Evolutionary conservation across 2,113 vertebrate species (phyloP).

Genomic region (Oenanthe oenanthe): DNA sequence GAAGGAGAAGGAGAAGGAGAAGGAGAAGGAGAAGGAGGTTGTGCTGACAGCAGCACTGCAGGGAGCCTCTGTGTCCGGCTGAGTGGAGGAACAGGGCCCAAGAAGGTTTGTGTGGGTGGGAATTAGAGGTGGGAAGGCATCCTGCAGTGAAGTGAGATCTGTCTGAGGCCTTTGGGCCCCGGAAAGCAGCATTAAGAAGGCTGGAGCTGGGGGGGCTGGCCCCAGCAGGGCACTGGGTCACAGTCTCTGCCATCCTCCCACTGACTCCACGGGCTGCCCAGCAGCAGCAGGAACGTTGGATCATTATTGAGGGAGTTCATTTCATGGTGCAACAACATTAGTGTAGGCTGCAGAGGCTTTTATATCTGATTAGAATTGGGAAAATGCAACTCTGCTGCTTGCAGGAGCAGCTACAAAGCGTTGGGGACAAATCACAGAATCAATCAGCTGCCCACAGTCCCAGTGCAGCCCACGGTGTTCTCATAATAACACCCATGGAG

Average conservation of each 20-base stretch:
- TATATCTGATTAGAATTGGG: not conserved
- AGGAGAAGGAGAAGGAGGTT: not conserved
- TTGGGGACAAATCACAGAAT: not conserved
- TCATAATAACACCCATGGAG: not conserved
- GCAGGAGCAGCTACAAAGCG: not conserved
- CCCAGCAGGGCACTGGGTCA: not conserved
- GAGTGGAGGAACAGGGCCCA: not conserved
- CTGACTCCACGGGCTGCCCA: fast-evolving
- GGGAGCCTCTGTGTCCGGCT: not conserved
- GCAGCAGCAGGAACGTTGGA: not conserved
- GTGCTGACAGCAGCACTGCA: not conserved
- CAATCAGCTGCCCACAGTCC: not conserved
- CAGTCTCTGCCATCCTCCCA: not conserved
- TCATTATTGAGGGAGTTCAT: not conserved
- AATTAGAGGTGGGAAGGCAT: not conserved
- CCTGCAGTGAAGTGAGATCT: not conserved
- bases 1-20: fast-evolving
- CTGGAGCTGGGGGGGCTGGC: not conserved
- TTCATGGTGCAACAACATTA: not conserved
- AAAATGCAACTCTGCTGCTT: not conserved
- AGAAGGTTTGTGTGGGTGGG: not conserved
- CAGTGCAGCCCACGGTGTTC: not conserved
- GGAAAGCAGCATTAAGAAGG: fast-evolving
- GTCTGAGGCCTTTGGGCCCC: not conserved
- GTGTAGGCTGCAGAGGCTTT: not conserved